Base-by-base conservation (phyloP, 2,888 invertebrate genomes). In the Chromoteleia sp. region DNA sequence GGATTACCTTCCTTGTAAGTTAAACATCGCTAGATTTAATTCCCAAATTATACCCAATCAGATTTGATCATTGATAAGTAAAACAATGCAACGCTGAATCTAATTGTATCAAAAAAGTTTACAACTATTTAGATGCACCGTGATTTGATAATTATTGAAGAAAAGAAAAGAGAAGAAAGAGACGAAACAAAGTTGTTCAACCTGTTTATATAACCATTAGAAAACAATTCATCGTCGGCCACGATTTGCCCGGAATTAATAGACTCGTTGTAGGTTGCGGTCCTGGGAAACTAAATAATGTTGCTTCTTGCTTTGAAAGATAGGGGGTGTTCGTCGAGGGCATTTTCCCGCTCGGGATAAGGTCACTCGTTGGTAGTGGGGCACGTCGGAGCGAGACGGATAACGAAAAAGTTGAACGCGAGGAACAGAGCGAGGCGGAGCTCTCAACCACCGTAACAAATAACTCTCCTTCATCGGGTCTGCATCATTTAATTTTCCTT, bases 401-500 rank as follows among this genome's bases (percentile, higher is more conserved):
- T 2, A 12, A 59, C 43, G 77, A 45, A 74, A 80, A 80, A 75
- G 74, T 56, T 6, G 61, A 50, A 14, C 48, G 73, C 48, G 81
- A 21, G 63, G 54, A 59, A 77, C 52, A 58, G 75, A 81, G 81
- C 30, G 33, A 33, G 71, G 14, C 68, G 54, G 61, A 63, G 68
- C 43, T n/a, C 59, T 41, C 43, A 71, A 71, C 61, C 33, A 36
- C 68, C 76, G 79, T 85, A 91, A 91, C 90, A 91, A 91, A 91
- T 91, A 91, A 90, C 89, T 88, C 87, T 88, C 90, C 89, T 90
- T 89, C 89, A 88, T 85, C 87, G 84, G 88, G 90, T 88, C 89
- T 88, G 90, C 90, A 90, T 91, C 91, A 91, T 91, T 91, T 91
- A 91, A 91, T 91, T 91, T 91, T 90, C 91, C 91, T 91, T 89